A percentile compares a stretch with the other conserved stretches of the same genome.
Conservation (phyloP, 2,888 invertebrate genomes). For the Creontiades dilutus region DNA sequence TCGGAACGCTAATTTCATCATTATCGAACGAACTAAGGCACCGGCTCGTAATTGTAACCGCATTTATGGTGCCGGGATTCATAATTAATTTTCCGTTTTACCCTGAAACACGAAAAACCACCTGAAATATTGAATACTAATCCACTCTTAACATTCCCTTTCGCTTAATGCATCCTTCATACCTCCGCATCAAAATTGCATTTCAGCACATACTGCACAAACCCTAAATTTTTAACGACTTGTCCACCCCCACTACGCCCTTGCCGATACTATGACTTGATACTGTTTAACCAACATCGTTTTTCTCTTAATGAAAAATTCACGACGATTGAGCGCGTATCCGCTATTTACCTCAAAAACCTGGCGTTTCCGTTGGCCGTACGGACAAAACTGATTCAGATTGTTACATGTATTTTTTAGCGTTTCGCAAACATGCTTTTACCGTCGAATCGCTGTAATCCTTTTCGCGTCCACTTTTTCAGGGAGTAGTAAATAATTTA, state of each 20-base stretch:
- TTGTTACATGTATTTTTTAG: background rate
- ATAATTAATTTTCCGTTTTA: background rate
- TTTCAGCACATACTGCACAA: background rate
- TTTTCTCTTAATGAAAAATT: background rate
- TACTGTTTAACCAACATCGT: conserved; percentile 2
- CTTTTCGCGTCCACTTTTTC: background rate
- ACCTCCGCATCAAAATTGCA: background rate
- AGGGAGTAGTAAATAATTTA: background rate
- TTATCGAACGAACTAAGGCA: conserved; percentile 36
- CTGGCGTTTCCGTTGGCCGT: background rate
- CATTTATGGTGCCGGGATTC: background rate
- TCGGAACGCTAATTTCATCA: conserved; percentile 50
- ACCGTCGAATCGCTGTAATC: background rate
- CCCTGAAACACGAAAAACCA: background rate
- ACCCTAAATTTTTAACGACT: background rate
- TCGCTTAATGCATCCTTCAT: background rate
- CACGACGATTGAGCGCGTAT: conserved; percentile 10
- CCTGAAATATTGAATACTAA: conserved; percentile 9
- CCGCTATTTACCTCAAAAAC: background rate
- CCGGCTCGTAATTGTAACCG: background rate
- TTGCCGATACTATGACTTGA: background rate
- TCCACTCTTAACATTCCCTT: background rate
- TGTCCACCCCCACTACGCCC: background rate
- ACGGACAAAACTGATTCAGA: background rate
- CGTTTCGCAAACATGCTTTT: conserved; percentile 1